These are phyloP conservation scores for Habroteleia sp. DNA, from an alignment of 2,888 invertebrate genomes.

Conservation along the genomic window DNA sequence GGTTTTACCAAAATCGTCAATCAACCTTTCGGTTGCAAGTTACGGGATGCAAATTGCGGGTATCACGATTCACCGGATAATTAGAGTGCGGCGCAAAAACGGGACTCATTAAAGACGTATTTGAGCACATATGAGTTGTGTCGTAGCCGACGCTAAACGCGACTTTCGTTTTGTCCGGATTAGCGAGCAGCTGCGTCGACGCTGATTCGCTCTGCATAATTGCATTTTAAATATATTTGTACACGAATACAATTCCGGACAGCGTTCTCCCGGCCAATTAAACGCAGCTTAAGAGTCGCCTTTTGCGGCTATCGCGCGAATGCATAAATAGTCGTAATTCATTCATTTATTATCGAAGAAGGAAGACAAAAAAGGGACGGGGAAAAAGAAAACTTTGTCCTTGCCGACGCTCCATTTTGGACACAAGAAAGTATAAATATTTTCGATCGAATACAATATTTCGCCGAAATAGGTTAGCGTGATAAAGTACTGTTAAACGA, in stretches of 20 bases:
- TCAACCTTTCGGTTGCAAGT: neutral
- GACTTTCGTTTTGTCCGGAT: slow-evolving; percentile 54
- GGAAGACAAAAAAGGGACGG: slow-evolving; percentile 2
- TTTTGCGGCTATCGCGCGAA: slow-evolving; percentile 54
- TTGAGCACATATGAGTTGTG: slow-evolving; percentile 55
- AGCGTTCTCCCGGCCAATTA: slow-evolving; percentile 55
- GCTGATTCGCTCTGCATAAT: slow-evolving; percentile 62
- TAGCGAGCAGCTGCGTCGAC: slow-evolving; percentile 55
- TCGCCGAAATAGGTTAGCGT: slow-evolving; percentile 28
- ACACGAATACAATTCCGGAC: slow-evolving; percentile 60
- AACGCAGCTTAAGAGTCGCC: slow-evolving; percentile 58
- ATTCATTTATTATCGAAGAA: slow-evolving; percentile 46
- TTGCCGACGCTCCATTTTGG: too few relatives aligned
- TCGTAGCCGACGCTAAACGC: slow-evolving; percentile 17
- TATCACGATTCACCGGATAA: slow-evolving; percentile 11
- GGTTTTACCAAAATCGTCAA: neutral
- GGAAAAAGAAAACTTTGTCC: slow-evolving; percentile 3
- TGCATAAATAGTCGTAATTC: slow-evolving; percentile 56
- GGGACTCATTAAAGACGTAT: slow-evolving; percentile 57
- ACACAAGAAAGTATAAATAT: slow-evolving; percentile 9
- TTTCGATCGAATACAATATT: slow-evolving; percentile 22
- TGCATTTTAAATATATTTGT: slow-evolving; percentile 65
- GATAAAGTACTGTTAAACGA: slow-evolving; percentile 33
- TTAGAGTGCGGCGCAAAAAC: slow-evolving; percentile 27
- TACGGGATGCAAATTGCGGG: neutral